Conservation (phyloP, 2,888 invertebrate species). For the Napeogenes inachia region DNA sequence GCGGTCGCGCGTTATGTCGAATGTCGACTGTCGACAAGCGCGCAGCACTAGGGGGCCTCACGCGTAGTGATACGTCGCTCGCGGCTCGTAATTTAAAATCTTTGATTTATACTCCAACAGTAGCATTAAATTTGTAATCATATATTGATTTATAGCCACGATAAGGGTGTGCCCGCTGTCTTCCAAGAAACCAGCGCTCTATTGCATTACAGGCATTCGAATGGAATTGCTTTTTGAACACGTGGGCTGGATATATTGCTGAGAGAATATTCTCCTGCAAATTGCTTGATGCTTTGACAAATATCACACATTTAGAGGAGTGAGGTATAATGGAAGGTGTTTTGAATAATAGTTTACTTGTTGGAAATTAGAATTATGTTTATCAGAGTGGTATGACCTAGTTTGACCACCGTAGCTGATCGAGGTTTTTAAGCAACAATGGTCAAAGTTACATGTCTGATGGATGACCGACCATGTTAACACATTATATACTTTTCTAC, state of each 20-base stretch:
- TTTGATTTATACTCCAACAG: slow-evolving; percentile 75
- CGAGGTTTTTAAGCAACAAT: too few relatives aligned
- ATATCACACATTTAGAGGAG: slow-evolving; percentile 7
- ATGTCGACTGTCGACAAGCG: slow-evolving; percentile 57
- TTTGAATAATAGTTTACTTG: too few relatives aligned
- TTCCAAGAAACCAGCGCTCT: slow-evolving; percentile 62
- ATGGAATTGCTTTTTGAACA: slow-evolving; percentile 53
- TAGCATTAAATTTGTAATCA: slow-evolving; percentile 79
- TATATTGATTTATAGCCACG: slow-evolving; percentile 76
- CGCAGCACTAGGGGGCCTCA: slow-evolving; percentile 75
- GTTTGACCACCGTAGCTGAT: too few relatives aligned
- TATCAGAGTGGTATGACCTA: too few relatives aligned
- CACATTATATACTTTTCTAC: too few relatives aligned
- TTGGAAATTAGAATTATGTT: too few relatives aligned
- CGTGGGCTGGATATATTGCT: slow-evolving; percentile 39
- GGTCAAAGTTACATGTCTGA: too few relatives aligned
- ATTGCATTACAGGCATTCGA: slow-evolving; percentile 41
- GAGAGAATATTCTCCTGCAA: slow-evolving; percentile 24
- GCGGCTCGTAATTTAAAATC: slow-evolving; percentile 76
- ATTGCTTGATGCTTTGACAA: slow-evolving; percentile 24
- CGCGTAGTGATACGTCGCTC: slow-evolving; percentile 68
- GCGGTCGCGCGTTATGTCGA: slow-evolving; percentile 19
- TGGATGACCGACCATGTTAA: too few relatives aligned
- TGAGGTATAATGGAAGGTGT: background rate
- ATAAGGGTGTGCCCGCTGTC: slow-evolving; percentile 68